These are phyloP conservation scores for Drosophila willistoni DNA, from an alignment of 1,140 invertebrate species.

Conservation along the genomic window DNA sequence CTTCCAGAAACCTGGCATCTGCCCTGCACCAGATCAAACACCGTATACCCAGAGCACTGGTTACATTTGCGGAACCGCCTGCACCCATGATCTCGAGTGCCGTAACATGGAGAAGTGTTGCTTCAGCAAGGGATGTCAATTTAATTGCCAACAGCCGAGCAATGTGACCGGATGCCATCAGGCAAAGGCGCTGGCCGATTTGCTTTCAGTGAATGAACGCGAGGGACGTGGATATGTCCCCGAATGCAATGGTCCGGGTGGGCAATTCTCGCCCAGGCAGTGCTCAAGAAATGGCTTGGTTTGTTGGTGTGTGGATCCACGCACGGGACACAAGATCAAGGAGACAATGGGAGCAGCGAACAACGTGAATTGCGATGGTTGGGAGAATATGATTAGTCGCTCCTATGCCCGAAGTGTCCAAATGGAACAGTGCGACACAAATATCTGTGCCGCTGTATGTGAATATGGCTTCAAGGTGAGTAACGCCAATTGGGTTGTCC, in stretches of 20 bases:
- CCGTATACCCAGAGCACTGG: conserved; percentile 74
- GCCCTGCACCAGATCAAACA: conserved; percentile 85
- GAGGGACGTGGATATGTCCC: conserved; percentile 92
- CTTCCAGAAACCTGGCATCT: conserved; percentile 90
- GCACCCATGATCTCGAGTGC: conserved; percentile 91
- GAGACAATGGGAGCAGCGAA: conserved; percentile 91
- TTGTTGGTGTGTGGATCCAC: conserved; percentile 92
- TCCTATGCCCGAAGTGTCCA: conserved; percentile 84
- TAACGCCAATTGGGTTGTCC: too few relatives aligned
- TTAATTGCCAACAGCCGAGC: conserved; percentile 87
- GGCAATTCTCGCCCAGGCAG: conserved; percentile 88
- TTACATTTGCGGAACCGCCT: conserved; percentile 86
- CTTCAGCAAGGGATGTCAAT: conserved; percentile 87
- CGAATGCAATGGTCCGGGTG: conserved; percentile 88
- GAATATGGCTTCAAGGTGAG: conserved; percentile 91
- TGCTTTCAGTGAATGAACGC: conserved; percentile 89
- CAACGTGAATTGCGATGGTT: conserved; percentile 86
- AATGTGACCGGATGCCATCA: conserved; percentile 90
- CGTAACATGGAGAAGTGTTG: conserved; percentile 92
- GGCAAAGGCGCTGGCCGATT: conserved; percentile 90
- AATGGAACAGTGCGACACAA: conserved; percentile 84
- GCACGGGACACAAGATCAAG: conserved; percentile 89
- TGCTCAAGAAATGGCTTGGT: conserved; percentile 92
- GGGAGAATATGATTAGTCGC: conserved; percentile 81
- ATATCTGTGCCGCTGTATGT: conserved; percentile 90